Evolutionary conservation across 2,113 vertebrate species (phyloP).

Genomic region (Ctenomys sociabilis): DNA sequence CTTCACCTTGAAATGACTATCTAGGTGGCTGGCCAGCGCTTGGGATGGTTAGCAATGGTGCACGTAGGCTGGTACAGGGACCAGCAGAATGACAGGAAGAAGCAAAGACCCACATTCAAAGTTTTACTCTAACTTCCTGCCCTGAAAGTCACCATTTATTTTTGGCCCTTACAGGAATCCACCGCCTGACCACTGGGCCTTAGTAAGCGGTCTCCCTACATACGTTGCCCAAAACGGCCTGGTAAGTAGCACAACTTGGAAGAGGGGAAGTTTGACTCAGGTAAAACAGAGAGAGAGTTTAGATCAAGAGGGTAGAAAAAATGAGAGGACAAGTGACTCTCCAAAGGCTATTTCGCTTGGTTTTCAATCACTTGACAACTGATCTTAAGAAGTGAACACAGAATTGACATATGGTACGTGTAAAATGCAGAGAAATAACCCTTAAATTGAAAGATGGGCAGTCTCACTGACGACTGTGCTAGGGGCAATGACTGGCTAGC

Average conservation of each 20-base stretch:
- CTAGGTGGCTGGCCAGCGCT: neutral
- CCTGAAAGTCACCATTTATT: constrained; percentile 13
- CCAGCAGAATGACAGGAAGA: neutral
- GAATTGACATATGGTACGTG: neutral
- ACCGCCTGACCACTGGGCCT: constrained; percentile 94
- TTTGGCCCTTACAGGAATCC: constrained; percentile 88
- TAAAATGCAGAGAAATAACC: neutral
- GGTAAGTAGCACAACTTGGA: constrained; percentile 87
- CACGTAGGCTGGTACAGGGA: neutral
- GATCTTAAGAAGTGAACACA: neutral
- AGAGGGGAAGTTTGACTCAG: neutral
- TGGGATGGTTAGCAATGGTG: neutral
- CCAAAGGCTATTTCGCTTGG: neutral
- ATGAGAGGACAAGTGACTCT: neutral
- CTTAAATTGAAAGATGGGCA: neutral
- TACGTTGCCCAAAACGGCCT: constrained; percentile 97
- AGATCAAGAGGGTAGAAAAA: neutral
- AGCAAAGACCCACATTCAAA: neutral
- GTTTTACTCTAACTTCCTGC: neutral
- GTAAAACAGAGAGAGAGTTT: neutral
- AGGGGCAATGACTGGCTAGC: neutral
- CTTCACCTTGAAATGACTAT: neutral
- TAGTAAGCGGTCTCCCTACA: constrained; percentile 94
- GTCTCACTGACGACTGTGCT: neutral
- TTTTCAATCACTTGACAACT: neutral